A percentile compares a stretch with the other conserved stretches of the same genome.
These are phyloP conservation scores for Agelaius tricolor DNA, from an alignment of 2,113 vertebrate genomes.

Conservation along the genomic window DNA sequence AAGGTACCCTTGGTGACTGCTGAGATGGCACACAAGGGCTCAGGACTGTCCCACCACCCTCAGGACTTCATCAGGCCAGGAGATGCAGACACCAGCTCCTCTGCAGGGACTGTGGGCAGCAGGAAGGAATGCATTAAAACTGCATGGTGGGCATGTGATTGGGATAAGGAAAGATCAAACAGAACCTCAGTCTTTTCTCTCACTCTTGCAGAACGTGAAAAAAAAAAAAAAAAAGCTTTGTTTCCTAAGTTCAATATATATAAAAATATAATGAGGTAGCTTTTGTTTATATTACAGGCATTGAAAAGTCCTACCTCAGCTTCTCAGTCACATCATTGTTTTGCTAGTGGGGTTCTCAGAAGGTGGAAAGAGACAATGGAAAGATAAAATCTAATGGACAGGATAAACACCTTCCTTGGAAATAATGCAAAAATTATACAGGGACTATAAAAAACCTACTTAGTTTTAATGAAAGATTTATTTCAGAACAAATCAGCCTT, in stretches of 20 bases:
- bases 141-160: accelerated
- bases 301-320: background rate
- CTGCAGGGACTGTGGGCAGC: background rate
- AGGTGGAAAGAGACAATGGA: background rate
- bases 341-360: background rate
- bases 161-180: background rate
- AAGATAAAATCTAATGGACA: background rate
- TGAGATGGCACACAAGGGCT: background rate
- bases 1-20: background rate
- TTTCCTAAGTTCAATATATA: background rate
- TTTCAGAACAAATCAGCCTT: background rate
- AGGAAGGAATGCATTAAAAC: background rate
- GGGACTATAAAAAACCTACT: background rate
- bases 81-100: background rate
- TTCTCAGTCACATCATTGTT: background rate
- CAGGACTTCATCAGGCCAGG: background rate
- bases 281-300: background rate
- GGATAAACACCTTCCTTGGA: background rate
- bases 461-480: background rate
- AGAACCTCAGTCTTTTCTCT: background rate
- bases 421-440: background rate
- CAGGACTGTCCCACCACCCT: background rate
- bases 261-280: background rate
- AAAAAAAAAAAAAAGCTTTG: no score
- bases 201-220: background rate